A percentile compares a stretch with the other conserved stretches of the same genome.
Conservation (phyloP, 2,113 vertebrate species). For the Anthoscopus minutus region DNA sequence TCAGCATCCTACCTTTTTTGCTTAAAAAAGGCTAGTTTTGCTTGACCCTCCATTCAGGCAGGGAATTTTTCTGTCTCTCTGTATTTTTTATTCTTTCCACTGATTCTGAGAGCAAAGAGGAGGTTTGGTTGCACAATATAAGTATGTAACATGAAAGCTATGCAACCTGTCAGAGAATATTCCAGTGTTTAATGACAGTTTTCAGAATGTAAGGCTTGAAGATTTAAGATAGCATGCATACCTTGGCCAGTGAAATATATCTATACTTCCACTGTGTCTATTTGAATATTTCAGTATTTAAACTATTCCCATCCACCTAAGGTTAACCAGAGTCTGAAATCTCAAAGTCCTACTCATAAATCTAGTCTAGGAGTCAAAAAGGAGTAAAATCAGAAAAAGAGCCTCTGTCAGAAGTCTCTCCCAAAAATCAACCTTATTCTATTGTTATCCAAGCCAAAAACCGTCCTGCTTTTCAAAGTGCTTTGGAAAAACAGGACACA, state of each 20-base stretch:
- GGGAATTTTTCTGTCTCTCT: neutral
- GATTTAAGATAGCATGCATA: constrained; percentile 1
- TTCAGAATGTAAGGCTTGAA: constrained; percentile 30
- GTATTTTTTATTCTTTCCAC: constrained; percentile 33
- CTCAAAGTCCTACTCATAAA: neutral
- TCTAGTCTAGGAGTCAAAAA: neutral
- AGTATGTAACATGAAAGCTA: constrained; percentile 46
- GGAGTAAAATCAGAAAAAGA: neutral
- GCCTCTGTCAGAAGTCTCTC: neutral
- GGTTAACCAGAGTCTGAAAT: neutral
- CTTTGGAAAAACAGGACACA: neutral
- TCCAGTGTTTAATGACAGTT: constrained; percentile 40
- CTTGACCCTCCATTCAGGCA: neutral
- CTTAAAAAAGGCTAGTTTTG: neutral
- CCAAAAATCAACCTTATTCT: neutral
- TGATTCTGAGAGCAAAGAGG: neutral
- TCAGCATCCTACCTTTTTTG: neutral
- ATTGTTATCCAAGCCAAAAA: neutral
- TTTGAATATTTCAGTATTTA: constrained; percentile 48
- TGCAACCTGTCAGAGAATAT: constrained; percentile 36
- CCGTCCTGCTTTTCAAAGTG: neutral
- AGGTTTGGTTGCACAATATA: constrained; percentile 30
- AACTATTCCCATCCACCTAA: neutral
- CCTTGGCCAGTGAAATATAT: neutral
- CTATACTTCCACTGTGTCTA: neutral